A percentile compares a stretch with the other conserved stretches of the same genome.
Evolutionary conservation across 1,140 invertebrate species (phyloP).

Genomic region (Mercenaria mercenaria): DNA sequence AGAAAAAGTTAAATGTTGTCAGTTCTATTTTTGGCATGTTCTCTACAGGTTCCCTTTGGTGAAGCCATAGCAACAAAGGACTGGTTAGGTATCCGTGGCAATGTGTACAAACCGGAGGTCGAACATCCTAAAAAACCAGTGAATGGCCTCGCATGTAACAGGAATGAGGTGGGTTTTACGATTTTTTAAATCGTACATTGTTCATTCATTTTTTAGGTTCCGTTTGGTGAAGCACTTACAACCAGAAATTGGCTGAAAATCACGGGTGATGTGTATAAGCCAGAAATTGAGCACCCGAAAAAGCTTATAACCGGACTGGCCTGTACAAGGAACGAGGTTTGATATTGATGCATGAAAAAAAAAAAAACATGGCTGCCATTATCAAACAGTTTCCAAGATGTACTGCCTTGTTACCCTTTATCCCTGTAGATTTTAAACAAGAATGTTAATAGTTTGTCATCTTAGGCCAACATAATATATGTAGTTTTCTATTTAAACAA

Average conservation of each 20-base stretch:
- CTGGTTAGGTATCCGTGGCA: constrained; percentile 92
- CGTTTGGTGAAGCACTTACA: constrained; percentile 94
- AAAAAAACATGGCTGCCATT: constrained; percentile 10
- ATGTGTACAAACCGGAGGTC: constrained; percentile 90
- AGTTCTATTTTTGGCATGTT: constrained; percentile 21
- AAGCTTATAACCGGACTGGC: constrained; percentile 92
- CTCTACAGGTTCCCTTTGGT: constrained; percentile 93
- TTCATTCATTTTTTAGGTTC: constrained; percentile 88
- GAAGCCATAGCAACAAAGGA: constrained; percentile 92
- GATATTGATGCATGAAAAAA: constrained; percentile 1
- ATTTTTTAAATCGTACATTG: neutral
- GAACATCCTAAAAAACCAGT: constrained; percentile 88
- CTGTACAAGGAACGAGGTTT: constrained; percentile 92
- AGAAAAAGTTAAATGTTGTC: constrained; percentile 26
- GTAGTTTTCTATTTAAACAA: too few species aligned
- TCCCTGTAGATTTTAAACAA: too few species aligned
- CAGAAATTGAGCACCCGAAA: constrained; percentile 90
- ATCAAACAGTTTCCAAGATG: neutral
- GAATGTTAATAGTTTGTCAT: too few species aligned
- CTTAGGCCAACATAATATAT: too few species aligned
- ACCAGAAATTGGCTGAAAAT: constrained; percentile 93
- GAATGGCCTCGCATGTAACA: constrained; percentile 20
- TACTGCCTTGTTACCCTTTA: too few species aligned
- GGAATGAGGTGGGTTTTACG: constrained; percentile 35
- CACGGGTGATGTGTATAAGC: constrained; percentile 90